Evolutionary conservation across 2,797 vertebrate species (phyloP), one percentile per base, ranked within the genome.

Genomic region (Geotrypetes seraphini): DNA sequence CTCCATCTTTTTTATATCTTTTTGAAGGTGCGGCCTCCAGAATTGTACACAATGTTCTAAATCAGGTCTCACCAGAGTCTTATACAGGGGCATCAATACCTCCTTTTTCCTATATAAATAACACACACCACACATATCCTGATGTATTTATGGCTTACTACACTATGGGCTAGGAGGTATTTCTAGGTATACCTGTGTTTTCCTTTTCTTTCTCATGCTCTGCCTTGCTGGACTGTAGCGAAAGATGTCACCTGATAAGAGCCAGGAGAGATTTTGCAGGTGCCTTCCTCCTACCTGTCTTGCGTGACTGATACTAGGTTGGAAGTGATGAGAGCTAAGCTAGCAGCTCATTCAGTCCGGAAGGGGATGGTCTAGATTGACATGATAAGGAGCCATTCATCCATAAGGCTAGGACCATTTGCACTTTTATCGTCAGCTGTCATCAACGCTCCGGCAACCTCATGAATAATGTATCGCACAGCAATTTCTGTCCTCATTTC

Each of bases 401-500:
- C 63, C 30, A 40, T 50, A 33, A 8, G 28, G 49, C 22, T n/a
- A 33, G 63, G 63, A 58, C 44, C 29, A 26, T 43, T 8, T 45
- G 42, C 51, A 40, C 50, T 47, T 61, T 72, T 72, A 50, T 61
- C 40, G 46, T n/a, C 23, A 53, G 57, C 62, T 64, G 63, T 57
- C 57, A 66, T 64, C 68, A 63, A 63, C 34, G 43, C 56, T 57
- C 53, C 28, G 39, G 50, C 5, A 26, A 58, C 46, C 69, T 75
- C 45, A 62, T 73, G 58, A 71, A 71, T 73, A 74, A 78, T 69
- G 47, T 36, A 60, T 63, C 50, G 47, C 40, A 47, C 60, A 61
- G 46, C 52, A 50, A 63, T 74, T 79, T 77, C 69, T 47, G 57
- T 61, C 52, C 37, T 63, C 40, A 40, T 59, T 1, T n/a, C 52